A percentile compares a stretch with the other conserved stretches of the same genome.
Evolutionary conservation across 2,113 vertebrate species (phyloP).

Genomic region (Bos javanicus): DNA sequence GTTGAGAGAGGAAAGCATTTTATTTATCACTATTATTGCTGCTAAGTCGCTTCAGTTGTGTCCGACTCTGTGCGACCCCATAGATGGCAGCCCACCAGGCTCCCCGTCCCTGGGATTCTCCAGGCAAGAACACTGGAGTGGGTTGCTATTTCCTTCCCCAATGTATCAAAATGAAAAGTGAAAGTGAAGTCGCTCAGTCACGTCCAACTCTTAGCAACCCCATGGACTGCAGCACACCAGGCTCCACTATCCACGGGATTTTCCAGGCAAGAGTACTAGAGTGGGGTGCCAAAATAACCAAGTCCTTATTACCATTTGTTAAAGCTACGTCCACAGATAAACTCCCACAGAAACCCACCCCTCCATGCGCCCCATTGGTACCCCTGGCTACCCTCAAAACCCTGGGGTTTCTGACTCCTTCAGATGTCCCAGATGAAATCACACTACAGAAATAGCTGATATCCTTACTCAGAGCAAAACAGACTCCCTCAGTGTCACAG

Average conservation of each 20-base stretch:
- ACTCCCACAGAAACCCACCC: neutral
- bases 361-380: rapidly evolving
- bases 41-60: rapidly evolving
- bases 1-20: neutral
- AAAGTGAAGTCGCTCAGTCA: no score
- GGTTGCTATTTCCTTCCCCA: no score
- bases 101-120: no score
- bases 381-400: neutral
- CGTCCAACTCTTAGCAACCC: rapidly evolving
- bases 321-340: neutral
- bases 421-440: neutral
- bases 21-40: neutral
- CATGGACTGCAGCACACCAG: no score
- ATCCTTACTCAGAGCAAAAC: neutral
- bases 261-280: no score
- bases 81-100: no score
- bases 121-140: no score
- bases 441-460: neutral
- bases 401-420: neutral
- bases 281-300: neutral
- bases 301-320: neutral
- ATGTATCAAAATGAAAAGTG: no score
- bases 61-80: no score
- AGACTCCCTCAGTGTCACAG: neutral
- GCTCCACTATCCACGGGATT: no score